Conservation (phyloP, 35 echinoderm and acorn worm genomes). For the Lytechinus variegatus region DNA sequence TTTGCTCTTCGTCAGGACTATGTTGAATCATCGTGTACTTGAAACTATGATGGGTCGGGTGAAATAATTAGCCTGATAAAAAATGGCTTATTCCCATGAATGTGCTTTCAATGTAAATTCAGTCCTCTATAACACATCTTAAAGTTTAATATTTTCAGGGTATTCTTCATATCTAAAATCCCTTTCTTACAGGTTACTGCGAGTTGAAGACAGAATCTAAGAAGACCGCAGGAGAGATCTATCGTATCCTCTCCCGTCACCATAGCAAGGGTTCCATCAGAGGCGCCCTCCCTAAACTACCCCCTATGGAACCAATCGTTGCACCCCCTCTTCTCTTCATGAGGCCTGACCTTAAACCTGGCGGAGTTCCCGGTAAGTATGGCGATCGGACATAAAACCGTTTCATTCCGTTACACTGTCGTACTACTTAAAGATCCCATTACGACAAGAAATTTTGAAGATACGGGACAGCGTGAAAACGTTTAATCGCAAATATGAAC, state of each 20-base stretch:
- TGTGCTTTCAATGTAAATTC: too few relatives aligned
- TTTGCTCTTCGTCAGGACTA: too few relatives aligned
- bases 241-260: not conserved
- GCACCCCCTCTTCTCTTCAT: slow-evolving; percentile 1
- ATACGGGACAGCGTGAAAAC: not conserved
- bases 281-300: not conserved
- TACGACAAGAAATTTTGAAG: not conserved
- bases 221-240: slow-evolving; percentile 23
- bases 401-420: not conserved
- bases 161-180: not conserved
- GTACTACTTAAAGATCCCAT: too few relatives aligned
- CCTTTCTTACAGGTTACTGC: not conserved
- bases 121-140: too few relatives aligned
- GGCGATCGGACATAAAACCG: too few relatives aligned
- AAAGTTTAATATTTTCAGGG: too few relatives aligned
- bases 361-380: not conserved
- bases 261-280: not conserved
- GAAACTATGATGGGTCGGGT: too few relatives aligned
- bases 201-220: slow-evolving; percentile 37
- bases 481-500: not conserved
- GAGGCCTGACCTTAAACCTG: slow-evolving; percentile 14
- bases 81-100: too few relatives aligned
- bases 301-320: not conserved
- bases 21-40: too few relatives aligned
- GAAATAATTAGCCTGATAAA: too few relatives aligned